phyloP scores from a whole-genome alignment of 2,797 vertebrate species.

The Vespertilio murinus region DNA sequence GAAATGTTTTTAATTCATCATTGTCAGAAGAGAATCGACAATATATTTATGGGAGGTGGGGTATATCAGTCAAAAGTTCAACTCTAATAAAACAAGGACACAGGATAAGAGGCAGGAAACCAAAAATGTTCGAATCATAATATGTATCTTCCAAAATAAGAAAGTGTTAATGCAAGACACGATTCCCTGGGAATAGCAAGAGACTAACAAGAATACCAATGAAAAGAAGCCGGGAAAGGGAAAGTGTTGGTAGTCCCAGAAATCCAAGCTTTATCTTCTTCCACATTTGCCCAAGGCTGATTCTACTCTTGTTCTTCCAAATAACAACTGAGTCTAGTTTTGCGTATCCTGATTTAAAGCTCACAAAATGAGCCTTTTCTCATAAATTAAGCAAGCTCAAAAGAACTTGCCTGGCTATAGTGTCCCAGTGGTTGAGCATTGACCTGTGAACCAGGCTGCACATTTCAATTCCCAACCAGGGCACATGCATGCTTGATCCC shows the following conservation, averaged over 20 bases:
- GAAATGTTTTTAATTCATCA: background rate
- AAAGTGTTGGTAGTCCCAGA: background rate
- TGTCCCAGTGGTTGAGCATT: background rate
- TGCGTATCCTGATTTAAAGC: background rate
- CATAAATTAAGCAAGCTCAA: background rate
- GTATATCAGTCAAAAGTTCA: background rate
- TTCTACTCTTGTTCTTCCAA: background rate
- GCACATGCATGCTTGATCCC: no score
- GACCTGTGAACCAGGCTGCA: no score
- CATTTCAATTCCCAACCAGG: no score
- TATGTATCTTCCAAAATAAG: background rate
- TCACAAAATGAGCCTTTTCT: background rate
- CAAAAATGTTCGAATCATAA: background rate
- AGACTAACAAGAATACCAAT: background rate
- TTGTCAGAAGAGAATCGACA: background rate
- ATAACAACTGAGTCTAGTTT: background rate
- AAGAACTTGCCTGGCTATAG: background rate
- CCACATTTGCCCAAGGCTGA: background rate
- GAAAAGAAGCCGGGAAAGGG: background rate
- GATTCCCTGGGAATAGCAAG: background rate
- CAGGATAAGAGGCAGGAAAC: background rate
- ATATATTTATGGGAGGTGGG: background rate
- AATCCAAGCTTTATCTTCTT: background rate
- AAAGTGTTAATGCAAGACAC: background rate
- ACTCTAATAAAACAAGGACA: background rate